Evolutionary conservation across 2,888 invertebrate genomes (phyloP), one percentile per base, ranked within the genome.

Genomic region (Barypeithes pellucidus): DNA sequence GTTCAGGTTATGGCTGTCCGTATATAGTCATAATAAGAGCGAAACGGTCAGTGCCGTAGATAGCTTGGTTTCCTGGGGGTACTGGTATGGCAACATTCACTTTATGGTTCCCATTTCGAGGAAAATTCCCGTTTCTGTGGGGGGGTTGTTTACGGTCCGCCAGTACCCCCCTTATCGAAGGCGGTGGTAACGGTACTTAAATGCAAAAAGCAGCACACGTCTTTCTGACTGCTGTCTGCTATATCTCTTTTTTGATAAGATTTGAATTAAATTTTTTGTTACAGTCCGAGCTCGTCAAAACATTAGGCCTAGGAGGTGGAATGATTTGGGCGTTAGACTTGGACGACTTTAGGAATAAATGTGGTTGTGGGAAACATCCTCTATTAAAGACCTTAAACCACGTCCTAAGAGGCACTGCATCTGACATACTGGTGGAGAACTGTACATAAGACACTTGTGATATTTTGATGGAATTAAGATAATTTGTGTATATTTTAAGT

Each of bases 321-420:
- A 93, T 93, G 87, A 88, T 94, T 18, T 94, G 94, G 94, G 93
- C 94, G 0, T 84, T 94, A 20, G 94, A 94, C 85, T 86, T 94
- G 79, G 94, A 94, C 82, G 94, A 94, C 83, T 93, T 93, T 87
- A 87, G 89, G 63, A 91, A 87, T 70, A 85, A 86, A 54, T 94
- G 94, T 82, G 90, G 91, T 5, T 93, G 93, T 83, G 91, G 91
- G 3, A 88, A 89, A 62, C 89, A 91, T 85, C 93, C 94, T 0
- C 85, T 94, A 12, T 84, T 94, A 61, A 88, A 89, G 24, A 91
- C 93, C 0, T 84, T 94, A 36, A 90, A 89, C 78, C 86, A 87
- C 73, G 90, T 89, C 80, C 81, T 91, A 24, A 84, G 89, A 65
- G 88, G 87, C 43, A 85, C 80, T 24, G 76, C 79, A 20, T 77